These are phyloP conservation scores for Lochmaea capreae DNA, from an alignment of 2,888 invertebrate genomes.

Conservation along the genomic window DNA sequence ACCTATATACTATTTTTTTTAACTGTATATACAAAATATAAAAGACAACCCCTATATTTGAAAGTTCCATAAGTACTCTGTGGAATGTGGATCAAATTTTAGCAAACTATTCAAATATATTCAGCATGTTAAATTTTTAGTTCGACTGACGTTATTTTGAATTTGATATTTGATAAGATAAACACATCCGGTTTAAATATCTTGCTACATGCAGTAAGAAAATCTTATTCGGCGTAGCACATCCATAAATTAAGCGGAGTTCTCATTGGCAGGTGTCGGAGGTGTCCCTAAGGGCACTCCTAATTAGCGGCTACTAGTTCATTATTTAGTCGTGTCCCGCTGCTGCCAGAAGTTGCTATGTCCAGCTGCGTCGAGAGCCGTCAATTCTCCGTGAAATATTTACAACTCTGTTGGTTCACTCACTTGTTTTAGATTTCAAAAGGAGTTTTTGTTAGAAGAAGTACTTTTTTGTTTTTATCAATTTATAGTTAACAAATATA, in stretches of 20 bases:
- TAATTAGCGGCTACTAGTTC: conserved; percentile 65
- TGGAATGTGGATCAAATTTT: too few species aligned
- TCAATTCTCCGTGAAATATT: conserved; percentile 64
- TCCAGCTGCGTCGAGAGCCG: conserved; percentile 58
- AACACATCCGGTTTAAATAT: conserved; percentile 4
- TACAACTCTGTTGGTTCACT: conserved; percentile 48
- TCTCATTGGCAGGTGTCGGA: conserved; percentile 64
- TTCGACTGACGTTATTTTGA: too few species aligned
- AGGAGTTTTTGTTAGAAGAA: not conserved
- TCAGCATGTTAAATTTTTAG: too few species aligned
- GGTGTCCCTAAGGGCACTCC: conserved; percentile 62
- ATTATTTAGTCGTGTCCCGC: conserved; percentile 62
- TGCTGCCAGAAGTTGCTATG: conserved; percentile 61
- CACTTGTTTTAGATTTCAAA: not conserved
- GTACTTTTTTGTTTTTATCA: not conserved
- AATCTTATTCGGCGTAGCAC: conserved; percentile 36
- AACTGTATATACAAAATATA: too few species aligned
- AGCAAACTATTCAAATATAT: too few species aligned
- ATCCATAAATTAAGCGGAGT: conserved; percentile 59
- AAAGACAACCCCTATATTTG: too few species aligned
- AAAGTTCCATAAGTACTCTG: too few species aligned
- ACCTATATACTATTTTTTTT: too few species aligned
- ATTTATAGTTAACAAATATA: not conserved
- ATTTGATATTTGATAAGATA: not conserved
- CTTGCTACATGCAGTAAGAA: not conserved